These are phyloP conservation scores for Cydia fagiglandana DNA, from an alignment of 1,140 invertebrate genomes.

Conservation along the genomic window DNA sequence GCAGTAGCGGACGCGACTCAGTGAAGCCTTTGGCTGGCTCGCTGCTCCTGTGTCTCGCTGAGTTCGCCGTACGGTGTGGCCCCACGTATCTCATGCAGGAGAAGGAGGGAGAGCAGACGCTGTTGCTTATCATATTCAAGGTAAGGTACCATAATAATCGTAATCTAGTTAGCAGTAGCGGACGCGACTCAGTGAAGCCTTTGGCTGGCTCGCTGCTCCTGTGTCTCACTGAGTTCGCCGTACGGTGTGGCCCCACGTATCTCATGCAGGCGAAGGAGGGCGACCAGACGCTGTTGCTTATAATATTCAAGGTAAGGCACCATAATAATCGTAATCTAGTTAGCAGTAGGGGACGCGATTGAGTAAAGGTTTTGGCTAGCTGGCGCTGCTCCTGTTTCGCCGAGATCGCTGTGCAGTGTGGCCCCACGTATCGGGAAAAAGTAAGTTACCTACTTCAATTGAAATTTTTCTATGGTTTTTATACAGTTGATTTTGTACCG, in stretches of 20 bases:
- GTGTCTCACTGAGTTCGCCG: constrained; percentile 96
- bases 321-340: not conserved
- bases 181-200: constrained; percentile 83
- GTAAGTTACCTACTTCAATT: too few species aligned
- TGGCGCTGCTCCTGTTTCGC: constrained; percentile 92
- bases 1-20: constrained; percentile 77
- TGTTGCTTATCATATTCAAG: constrained; percentile 87
- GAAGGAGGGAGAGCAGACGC: constrained; percentile 90
- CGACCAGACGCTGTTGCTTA: constrained; percentile 87
- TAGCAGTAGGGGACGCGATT: constrained; percentile 74
- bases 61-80: constrained; percentile 96
- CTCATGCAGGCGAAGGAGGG: constrained; percentile 90
- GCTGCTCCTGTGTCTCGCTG: constrained; percentile 93
- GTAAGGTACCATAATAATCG: constrained; percentile 69
- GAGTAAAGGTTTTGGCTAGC: constrained; percentile 87
- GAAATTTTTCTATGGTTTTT: too few species aligned
- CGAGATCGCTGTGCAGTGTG: constrained; percentile 96
- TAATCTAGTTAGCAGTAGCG: constrained; percentile 43
- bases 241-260: constrained; percentile 91
- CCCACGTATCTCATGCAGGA: constrained; percentile 89
- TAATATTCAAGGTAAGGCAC: constrained; percentile 85
- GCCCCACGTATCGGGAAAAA: constrained; percentile 88
- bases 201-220: constrained; percentile 92
- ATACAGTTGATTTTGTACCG: too few species aligned
- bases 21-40: constrained; percentile 89